Evolutionary conservation across 2,888 invertebrate genomes (phyloP).

Genomic region (Azorinus chamasolen): DNA sequence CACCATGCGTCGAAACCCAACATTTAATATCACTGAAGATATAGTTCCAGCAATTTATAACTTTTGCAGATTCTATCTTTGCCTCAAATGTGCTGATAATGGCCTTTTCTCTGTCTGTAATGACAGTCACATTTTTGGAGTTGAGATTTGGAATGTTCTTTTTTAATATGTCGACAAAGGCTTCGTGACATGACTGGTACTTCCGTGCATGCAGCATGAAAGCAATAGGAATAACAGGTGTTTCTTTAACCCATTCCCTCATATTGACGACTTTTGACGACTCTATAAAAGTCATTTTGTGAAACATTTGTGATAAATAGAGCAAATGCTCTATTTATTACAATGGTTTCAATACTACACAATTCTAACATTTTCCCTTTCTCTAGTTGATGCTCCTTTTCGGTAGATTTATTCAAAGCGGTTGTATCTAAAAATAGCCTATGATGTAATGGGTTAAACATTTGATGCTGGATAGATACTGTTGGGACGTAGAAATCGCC

Average conservation of each 20-base stretch:
- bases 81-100: constrained; percentile 40
- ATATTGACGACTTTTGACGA: no score
- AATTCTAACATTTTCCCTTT: no score
- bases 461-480: constrained; percentile 24
- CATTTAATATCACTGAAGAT: constrained; percentile 45
- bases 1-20: constrained; percentile 38
- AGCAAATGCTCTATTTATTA: no score
- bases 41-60: constrained; percentile 47
- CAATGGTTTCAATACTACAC: no score
- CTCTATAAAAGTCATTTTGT: no score
- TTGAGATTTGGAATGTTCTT: constrained; percentile 30
- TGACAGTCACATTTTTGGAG: constrained; percentile 11
- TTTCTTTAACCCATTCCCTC: no score
- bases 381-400: no score
- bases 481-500: constrained; percentile 47
- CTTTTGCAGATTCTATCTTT: constrained; percentile 8
- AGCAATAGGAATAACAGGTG: constrained; percentile 29
- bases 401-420: no score
- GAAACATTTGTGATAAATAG: no score
- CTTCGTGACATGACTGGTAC: constrained; percentile 46
- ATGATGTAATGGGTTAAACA: no score
- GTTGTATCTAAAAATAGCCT: no score
- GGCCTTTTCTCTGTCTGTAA: constrained; percentile 44
- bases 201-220: constrained; percentile 48
- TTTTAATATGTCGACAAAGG: constrained; percentile 26